Percentiles rank a stretch among this genome's conserved stretches.
Conservation (phyloP, 2,888 invertebrate species). For the Hydraecia micacea region DNA sequence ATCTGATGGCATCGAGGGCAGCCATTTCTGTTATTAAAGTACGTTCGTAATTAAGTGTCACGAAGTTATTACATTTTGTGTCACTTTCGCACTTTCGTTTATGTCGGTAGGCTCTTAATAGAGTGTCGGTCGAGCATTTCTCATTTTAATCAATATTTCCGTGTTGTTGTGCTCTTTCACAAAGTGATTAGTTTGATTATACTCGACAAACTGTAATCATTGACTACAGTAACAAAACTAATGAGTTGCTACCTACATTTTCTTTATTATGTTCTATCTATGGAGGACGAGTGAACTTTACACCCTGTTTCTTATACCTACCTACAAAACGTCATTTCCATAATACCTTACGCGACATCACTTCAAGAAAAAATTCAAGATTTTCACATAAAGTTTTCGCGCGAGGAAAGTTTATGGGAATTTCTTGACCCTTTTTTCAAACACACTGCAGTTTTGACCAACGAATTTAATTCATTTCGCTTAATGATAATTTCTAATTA, state of each 20-base stretch:
- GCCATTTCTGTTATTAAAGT: constrained; percentile 18
- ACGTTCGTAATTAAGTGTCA: constrained; percentile 46
- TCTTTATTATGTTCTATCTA: neutral
- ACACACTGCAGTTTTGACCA: neutral
- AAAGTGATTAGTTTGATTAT: neutral
- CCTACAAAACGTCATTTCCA: neutral
- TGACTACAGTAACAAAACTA: neutral
- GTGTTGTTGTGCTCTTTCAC: neutral
- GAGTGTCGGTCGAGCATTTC: neutral
- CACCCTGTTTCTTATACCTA: neutral
- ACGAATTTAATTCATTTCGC: neutral
- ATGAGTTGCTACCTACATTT: neutral
- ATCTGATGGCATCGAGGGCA: constrained; percentile 25
- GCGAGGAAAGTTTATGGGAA: neutral
- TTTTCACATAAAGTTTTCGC: neutral
- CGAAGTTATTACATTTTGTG: constrained; percentile 30
- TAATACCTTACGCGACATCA: neutral
- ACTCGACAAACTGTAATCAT: neutral
- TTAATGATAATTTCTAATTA: neutral
- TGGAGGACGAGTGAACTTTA: neutral
- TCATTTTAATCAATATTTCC: neutral
- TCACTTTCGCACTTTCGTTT: constrained; percentile 39
- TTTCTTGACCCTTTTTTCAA: neutral
- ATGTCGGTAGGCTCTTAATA: constrained; percentile 5
- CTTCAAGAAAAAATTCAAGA: neutral